phyloP scores from a whole-genome alignment of 2,797 vertebrate genomes.

The Cynopterus sphinx region DNA sequence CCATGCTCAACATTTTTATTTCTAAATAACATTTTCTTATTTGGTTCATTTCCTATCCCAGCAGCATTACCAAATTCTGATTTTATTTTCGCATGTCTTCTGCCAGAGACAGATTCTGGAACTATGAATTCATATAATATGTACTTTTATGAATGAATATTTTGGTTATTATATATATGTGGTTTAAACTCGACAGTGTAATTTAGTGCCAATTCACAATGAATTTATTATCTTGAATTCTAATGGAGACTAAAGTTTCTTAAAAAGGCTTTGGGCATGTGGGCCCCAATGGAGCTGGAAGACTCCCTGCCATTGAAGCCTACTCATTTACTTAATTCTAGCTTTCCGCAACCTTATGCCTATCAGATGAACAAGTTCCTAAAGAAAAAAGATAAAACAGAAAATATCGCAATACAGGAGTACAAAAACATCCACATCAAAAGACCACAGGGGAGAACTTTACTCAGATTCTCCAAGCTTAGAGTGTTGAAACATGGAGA shows the following conservation, averaged over 20 bases:
- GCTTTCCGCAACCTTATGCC: neutral
- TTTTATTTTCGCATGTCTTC: neutral
- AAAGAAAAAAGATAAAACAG: neutral
- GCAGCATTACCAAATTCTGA: neutral
- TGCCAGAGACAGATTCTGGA: neutral
- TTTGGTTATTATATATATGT: neutral
- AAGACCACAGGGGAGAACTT: neutral
- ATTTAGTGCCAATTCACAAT: neutral
- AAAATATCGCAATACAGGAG: neutral
- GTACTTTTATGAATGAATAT: neutral
- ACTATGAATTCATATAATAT: neutral
- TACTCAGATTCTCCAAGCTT: neutral
- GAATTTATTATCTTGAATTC: neutral
- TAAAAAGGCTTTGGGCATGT: neutral
- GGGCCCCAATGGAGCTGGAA: neutral
- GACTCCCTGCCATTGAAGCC: neutral
- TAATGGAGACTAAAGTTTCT: neutral
- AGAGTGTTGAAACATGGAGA: neutral
- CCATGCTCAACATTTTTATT: neutral
- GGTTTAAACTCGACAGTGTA: neutral
- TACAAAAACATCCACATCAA: neutral
- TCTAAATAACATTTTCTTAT: neutral
- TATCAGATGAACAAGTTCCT: neutral
- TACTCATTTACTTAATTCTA: neutral
- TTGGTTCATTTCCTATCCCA: neutral